Conservation (phyloP, 1,140 invertebrate genomes). For the Drosophila fuyamai region DNA sequence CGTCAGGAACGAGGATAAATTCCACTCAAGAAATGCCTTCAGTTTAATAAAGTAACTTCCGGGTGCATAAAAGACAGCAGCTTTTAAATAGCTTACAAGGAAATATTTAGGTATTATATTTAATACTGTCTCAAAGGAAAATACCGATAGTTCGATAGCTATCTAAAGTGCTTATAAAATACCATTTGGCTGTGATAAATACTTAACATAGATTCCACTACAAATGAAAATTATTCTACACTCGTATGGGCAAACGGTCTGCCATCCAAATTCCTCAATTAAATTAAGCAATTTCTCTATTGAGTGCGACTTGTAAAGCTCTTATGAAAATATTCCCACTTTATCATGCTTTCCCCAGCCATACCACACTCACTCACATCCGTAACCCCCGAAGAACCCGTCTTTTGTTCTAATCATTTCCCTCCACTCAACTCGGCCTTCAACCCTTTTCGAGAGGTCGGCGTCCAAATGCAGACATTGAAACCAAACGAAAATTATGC, state of each 20-base stretch:
- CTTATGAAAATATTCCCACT: conserved; percentile 21
- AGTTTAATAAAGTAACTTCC: not conserved
- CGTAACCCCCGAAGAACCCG: not conserved
- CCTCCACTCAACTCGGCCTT: conserved; percentile 35
- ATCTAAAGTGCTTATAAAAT: no score
- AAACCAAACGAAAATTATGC: conserved; percentile 62
- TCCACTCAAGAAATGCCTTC: not conserved
- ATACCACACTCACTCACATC: conserved; percentile 1
- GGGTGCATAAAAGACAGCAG: no score
- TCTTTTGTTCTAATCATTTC: conserved; percentile 61
- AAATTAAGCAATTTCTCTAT: conserved; percentile 14
- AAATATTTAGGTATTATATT: no score
- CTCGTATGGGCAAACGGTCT: not conserved
- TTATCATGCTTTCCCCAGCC: conserved; percentile 32
- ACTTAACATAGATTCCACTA: not conserved
- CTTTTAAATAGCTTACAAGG: no score
- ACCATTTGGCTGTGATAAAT: no score
- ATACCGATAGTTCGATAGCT: no score
- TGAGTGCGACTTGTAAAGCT: conserved; percentile 3
- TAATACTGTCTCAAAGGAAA: no score
- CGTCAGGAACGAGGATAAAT: no score
- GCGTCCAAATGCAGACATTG: conserved; percentile 66
- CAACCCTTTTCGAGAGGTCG: conserved; percentile 57
- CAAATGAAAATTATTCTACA: not conserved
- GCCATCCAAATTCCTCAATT: conserved; percentile 12